A percentile compares a stretch with the other conserved stretches of the same genome.
Conservation (phyloP, 2,797 vertebrate genomes). For the Heteromormyrus szaboi region DNA sequence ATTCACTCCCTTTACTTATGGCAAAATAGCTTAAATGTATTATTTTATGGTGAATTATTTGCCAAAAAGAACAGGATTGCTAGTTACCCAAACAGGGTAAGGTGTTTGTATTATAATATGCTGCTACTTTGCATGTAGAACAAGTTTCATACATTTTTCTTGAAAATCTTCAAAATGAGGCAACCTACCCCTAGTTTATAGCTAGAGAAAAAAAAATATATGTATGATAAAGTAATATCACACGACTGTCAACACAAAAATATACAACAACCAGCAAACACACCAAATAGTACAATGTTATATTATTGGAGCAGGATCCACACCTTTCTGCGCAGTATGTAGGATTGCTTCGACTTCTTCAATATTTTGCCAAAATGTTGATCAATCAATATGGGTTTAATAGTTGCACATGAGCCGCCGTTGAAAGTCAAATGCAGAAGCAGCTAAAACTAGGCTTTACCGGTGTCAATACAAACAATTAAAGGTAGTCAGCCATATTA, state of each 20-base stretch:
- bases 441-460: background rate
- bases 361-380: background rate
- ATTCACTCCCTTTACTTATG: background rate
- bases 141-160: no score
- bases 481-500: background rate
- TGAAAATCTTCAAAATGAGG: no score
- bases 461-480: background rate
- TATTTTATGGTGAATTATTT: background rate
- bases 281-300: background rate
- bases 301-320: background rate
- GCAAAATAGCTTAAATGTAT: background rate
- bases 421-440: background rate
- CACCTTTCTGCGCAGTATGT: background rate
- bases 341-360: background rate
- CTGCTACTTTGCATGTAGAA: background rate
- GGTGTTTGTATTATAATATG: background rate
- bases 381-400: background rate
- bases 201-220: no score
- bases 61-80: background rate
- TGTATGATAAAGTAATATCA: no score
- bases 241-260: no score
- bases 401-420: background rate
- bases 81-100: background rate
- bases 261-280: no score
- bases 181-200: no score